Conservation (phyloP, 23 tunicate genomes). For the Diplosoma virens region DNA sequence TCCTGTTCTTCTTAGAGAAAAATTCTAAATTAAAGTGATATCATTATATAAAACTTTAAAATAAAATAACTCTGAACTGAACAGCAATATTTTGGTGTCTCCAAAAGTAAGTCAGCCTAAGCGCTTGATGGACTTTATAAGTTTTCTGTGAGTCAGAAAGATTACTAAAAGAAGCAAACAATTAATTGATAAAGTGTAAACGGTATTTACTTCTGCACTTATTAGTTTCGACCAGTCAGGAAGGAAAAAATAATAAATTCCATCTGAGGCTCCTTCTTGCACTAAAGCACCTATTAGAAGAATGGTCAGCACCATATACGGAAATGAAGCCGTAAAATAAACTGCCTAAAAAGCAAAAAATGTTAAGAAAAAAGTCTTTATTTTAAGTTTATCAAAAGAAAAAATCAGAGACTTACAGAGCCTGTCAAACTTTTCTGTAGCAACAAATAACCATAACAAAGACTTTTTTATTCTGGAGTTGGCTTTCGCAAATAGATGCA, state of each 20-base stretch:
- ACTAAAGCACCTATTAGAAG: slow-evolving; percentile 41
- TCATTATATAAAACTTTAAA: no score
- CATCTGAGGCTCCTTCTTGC: slow-evolving; percentile 61
- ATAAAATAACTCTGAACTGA: no score
- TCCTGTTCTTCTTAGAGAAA: no score
- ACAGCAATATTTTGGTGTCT: no score
- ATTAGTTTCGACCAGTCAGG: slow-evolving; percentile 51
- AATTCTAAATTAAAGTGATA: no score
- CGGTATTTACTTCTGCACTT: slow-evolving; percentile 21
- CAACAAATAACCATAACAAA: no score
- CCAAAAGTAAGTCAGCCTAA: background rate
- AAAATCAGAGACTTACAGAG: no score
- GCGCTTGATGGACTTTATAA: background rate
- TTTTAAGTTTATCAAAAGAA: no score
- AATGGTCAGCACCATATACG: slow-evolving; percentile 53
- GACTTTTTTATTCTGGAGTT: no score
- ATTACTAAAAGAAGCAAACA: background rate
- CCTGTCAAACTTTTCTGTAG: no score
- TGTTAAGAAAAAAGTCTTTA: no score
- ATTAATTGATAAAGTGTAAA: background rate
- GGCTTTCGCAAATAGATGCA: no score
- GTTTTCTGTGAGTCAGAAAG: background rate
- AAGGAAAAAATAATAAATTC: slow-evolving; percentile 46
- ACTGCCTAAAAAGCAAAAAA: slow-evolving; percentile 50
- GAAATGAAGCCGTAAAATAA: slow-evolving; percentile 68